Evolutionary conservation across 2,888 invertebrate genomes (phyloP).

Genomic region (Formica aserva): DNA sequence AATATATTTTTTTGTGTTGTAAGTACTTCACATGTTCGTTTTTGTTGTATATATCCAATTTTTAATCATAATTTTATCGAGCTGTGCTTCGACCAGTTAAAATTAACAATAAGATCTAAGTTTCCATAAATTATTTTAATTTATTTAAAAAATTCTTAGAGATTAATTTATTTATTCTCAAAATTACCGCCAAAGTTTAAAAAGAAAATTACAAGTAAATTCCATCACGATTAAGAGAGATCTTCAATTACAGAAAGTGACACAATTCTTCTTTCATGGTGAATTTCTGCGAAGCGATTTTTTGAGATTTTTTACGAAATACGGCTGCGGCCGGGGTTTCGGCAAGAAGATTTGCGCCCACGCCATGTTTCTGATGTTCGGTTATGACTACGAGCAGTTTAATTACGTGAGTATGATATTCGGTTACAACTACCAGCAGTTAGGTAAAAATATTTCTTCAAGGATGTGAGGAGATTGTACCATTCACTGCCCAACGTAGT

Average conservation of each 20-base stretch:
- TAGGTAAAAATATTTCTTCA: constrained; percentile 59
- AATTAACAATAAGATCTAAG: too few species aligned
- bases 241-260: background rate
- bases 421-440: constrained; percentile 88
- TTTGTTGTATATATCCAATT: too few species aligned
- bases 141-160: too few species aligned
- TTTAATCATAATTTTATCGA: too few species aligned
- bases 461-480: constrained; percentile 88
- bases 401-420: constrained; percentile 86
- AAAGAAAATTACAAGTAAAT: too few species aligned
- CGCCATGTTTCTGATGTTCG: constrained; percentile 90
- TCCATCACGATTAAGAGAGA: background rate
- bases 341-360: constrained; percentile 89
- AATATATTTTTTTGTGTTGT: too few species aligned
- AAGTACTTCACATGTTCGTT: too few species aligned
- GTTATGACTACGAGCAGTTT: constrained; percentile 87
- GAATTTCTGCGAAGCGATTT: constrained; percentile 89
- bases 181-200: too few species aligned
- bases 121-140: too few species aligned
- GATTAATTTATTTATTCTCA: too few species aligned
- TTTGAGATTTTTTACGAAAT: constrained; percentile 88
- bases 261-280: constrained; percentile 86
- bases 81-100: too few species aligned
- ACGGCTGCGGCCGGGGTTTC: constrained; percentile 88
- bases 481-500: constrained; percentile 87